A percentile compares a stretch with the other conserved stretches of the same genome.
Conservation (phyloP, 2,797 vertebrate genomes). For the Okamejei kenojei region DNA sequence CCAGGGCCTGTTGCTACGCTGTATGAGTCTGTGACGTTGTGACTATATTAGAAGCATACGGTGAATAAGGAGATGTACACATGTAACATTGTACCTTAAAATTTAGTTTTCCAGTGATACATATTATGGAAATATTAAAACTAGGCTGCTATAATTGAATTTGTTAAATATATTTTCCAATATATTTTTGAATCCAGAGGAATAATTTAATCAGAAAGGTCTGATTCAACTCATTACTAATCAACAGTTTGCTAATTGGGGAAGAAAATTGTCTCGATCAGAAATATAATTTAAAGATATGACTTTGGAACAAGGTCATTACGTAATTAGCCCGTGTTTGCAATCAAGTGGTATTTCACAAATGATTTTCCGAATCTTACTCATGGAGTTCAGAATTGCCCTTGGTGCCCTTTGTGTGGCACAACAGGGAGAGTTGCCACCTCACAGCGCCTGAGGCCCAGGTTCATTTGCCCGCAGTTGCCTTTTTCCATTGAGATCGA, state of each 20-base stretch:
- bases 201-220: background rate
- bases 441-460: too few relatives aligned
- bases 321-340: background rate
- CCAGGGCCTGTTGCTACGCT: too few relatives aligned
- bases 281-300: background rate
- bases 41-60: too few relatives aligned
- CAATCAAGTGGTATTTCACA: background rate
- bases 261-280: background rate
- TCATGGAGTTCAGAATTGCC: background rate
- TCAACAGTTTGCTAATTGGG: background rate
- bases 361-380: background rate
- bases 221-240: background rate
- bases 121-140: background rate
- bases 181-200: background rate
- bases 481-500: too few relatives aligned
- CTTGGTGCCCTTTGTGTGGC: background rate
- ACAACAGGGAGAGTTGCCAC: too few relatives aligned
- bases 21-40: too few relatives aligned
- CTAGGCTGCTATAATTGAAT: constrained; percentile 1
- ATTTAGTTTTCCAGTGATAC: background rate
- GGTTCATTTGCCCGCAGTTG: too few relatives aligned
- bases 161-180: background rate
- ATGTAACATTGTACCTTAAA: background rate
- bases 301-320: background rate
- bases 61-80: background rate